A percentile compares a stretch with the other conserved stretches of the same genome.
These are phyloP conservation scores for Puffinus mauretanicus DNA, from an alignment of 2,113 vertebrate species.

Conservation along the genomic window DNA sequence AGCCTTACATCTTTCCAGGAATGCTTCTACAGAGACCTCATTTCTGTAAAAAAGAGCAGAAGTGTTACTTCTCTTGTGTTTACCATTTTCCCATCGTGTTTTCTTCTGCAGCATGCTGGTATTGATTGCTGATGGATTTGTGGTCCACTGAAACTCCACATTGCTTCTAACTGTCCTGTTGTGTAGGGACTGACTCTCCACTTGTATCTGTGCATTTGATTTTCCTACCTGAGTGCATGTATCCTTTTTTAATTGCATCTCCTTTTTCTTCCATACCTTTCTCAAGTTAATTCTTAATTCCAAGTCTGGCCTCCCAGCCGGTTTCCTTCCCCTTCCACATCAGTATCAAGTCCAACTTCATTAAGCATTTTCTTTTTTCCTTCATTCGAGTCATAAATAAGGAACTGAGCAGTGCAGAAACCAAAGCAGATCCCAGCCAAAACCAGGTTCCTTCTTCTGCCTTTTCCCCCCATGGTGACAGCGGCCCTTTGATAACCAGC, in stretches of 20 bases:
- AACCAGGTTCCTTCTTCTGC: neutral
- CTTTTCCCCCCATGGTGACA: neutral
- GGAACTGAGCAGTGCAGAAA: neutral
- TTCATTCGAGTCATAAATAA: neutral
- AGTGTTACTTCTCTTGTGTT: neutral
- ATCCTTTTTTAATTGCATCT: neutral
- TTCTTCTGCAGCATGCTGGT: neutral
- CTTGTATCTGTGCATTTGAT: neutral
- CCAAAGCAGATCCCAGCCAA: neutral
- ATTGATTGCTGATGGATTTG: neutral
- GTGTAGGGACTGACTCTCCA: neutral
- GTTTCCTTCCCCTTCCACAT: neutral
- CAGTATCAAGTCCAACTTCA: neutral
- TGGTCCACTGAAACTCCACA: neutral
- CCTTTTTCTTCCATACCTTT: neutral
- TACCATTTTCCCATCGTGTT: neutral
- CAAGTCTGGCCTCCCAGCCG: neutral
- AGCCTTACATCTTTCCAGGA: neutral
- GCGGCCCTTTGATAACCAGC: neutral
- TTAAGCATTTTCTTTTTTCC: neutral
- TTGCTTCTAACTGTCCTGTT: neutral
- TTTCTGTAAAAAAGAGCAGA: neutral
- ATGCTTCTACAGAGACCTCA: neutral
- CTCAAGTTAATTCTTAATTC: neutral
- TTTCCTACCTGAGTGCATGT: neutral